A percentile compares a stretch with the other conserved stretches of the same genome.
These are phyloP conservation scores for Semicossyphus pulcher DNA, from an alignment of 2,113 vertebrate species.

Conservation along the genomic window DNA sequence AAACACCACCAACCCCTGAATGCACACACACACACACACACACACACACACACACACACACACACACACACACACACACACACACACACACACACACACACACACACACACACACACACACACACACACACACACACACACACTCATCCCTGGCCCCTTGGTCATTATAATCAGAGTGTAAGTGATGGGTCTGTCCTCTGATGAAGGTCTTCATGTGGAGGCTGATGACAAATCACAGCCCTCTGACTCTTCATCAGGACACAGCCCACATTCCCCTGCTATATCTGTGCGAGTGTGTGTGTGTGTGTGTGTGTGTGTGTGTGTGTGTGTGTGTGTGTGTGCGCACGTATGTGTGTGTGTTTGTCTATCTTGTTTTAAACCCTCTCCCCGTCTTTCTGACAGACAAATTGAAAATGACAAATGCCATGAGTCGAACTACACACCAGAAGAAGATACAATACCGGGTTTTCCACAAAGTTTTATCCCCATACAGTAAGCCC, in stretches of 20 bases:
- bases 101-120: background rate
- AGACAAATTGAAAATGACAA: slow-evolving; percentile 19
- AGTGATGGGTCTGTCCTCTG: slow-evolving; percentile 77
- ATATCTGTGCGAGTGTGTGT: slow-evolving; percentile 15
- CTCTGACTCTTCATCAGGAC: slow-evolving; percentile 68
- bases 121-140: slow-evolving; percentile 30
- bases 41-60: slow-evolving; percentile 10
- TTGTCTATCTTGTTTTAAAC: background rate
- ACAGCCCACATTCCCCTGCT: slow-evolving; percentile 52
- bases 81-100: slow-evolving; percentile 17
- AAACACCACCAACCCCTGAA: background rate
- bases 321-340: background rate
- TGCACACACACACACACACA: slow-evolving; percentile 29
- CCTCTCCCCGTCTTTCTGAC: no score
- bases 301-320: slow-evolving; percentile 13
- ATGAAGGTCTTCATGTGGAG: slow-evolving; percentile 78
- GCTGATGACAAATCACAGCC: slow-evolving; percentile 78
- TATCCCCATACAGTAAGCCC: no score
- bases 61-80: background rate
- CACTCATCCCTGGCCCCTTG: slow-evolving; percentile 21
- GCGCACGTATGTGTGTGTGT: background rate
- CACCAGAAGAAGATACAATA: slow-evolving; percentile 1
- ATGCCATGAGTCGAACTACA: background rate
- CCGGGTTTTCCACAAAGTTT: background rate
- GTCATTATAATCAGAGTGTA: slow-evolving; percentile 72